These are phyloP conservation scores for Sebastes dallii DNA, from an alignment of 2,797 vertebrate genomes.

Conservation along the genomic window DNA sequence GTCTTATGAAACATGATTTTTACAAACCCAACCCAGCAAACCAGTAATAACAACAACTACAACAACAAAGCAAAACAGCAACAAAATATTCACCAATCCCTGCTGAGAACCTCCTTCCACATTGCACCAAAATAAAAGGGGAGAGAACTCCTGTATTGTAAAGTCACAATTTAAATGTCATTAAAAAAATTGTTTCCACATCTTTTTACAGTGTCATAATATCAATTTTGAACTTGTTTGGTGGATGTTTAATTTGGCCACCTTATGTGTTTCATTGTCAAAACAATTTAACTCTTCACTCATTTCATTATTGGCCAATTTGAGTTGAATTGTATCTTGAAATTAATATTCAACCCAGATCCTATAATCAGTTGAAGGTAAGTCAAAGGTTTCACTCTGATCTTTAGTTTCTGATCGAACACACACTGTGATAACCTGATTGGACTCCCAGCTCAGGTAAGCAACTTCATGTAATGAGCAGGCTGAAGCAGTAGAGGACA, in stretches of 20 bases:
- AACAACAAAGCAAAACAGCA: background rate
- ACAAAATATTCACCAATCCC: background rate
- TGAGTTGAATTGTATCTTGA: background rate
- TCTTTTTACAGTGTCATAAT: background rate
- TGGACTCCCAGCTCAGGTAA: background rate
- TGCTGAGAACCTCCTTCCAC: background rate
- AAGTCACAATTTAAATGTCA: background rate
- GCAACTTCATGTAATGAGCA: slow-evolving; percentile 35
- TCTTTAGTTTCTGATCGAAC: background rate
- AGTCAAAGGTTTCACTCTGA: background rate
- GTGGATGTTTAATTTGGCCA: background rate
- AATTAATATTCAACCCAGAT: background rate
- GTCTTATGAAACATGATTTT: background rate
- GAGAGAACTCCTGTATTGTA: background rate
- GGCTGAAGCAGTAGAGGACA: slow-evolving; percentile 58
- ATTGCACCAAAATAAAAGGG: background rate
- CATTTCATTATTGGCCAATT: background rate
- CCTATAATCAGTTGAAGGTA: background rate
- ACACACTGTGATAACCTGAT: background rate
- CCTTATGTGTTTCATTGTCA: background rate
- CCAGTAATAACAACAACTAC: background rate
- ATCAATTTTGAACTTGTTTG: too few relatives aligned
- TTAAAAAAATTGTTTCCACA: background rate
- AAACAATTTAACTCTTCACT: background rate
- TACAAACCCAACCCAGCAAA: background rate